Evolutionary conservation across 1,140 invertebrate genomes (phyloP).

Genomic region (Sinella curviseta): DNA sequence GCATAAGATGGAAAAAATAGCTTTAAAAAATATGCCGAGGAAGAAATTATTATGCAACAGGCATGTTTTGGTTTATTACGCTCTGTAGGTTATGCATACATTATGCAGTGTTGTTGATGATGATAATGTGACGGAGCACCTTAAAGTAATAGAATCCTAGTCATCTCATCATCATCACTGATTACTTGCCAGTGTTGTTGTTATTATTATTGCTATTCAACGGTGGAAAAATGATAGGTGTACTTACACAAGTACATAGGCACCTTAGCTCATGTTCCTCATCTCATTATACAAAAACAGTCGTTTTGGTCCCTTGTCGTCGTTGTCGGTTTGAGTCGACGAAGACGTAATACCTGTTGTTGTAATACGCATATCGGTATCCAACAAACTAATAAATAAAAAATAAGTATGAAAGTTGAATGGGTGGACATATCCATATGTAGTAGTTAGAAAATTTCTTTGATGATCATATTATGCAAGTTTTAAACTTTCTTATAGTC

Average conservation of each 20-base stretch:
- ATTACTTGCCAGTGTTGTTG: not conserved
- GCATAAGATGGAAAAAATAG: not conserved
- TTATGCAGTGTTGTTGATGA: constrained; percentile 1
- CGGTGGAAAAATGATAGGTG: not conserved
- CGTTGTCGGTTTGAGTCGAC: not conserved
- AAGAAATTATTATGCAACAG: constrained; percentile 9
- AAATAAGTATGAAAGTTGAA: constrained; percentile 17
- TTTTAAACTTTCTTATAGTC: not conserved
- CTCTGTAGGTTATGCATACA: constrained; percentile 6
- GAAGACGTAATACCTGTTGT: not conserved
- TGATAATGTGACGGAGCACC: not conserved
- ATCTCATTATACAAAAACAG: not conserved
- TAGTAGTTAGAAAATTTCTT: constrained; percentile 4
- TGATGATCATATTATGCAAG: not conserved
- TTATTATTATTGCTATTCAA: not conserved
- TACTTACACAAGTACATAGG: not conserved
- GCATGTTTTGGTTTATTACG: constrained; percentile 12
- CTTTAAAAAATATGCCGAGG: not conserved
- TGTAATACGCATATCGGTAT: not conserved
- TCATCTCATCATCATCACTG: not conserved
- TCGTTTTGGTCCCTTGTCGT: not conserved
- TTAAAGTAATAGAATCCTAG: not conserved
- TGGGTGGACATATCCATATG: constrained; percentile 1
- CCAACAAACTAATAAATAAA: constrained; percentile 13
- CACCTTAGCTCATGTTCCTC: not conserved